phyloP scores from a whole-genome alignment of 2,888 invertebrate species.

The Nasonia oneida region DNA sequence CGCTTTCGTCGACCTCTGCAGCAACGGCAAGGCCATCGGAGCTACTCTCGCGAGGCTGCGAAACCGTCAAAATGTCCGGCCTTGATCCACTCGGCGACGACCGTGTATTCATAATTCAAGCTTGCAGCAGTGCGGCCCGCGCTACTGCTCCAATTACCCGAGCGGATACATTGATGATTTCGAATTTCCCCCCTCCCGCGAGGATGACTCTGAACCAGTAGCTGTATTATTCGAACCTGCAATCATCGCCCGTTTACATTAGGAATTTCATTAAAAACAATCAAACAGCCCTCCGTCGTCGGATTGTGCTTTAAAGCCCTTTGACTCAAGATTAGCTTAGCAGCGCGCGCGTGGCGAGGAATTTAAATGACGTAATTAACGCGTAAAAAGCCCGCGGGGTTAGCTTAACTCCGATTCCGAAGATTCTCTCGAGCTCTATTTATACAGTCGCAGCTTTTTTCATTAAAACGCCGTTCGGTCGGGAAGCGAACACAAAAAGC shows the following conservation, averaged over 20 bases:
- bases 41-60: slow-evolving; percentile 22
- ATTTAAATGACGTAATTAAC: not conserved
- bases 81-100: slow-evolving; percentile 54
- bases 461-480: too few relatives aligned
- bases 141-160: slow-evolving; percentile 21
- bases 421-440: too few relatives aligned
- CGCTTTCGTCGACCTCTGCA: slow-evolving; percentile 35
- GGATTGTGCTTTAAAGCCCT: not conserved
- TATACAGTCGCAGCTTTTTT: too few relatives aligned
- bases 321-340: not conserved
- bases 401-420: too few relatives aligned
- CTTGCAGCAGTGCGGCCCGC: not conserved
- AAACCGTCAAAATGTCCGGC: slow-evolving; percentile 44
- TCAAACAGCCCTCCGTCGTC: not conserved
- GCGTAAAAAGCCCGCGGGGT: not conserved
- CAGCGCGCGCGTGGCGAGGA: not conserved
- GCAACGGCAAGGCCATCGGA: slow-evolving; percentile 23
- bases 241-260: too few relatives aligned
- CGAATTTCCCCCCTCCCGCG: not conserved
- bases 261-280: not conserved
- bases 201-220: not conserved
- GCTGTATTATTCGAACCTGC: not conserved
- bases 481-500: too few relatives aligned
- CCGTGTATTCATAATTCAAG: slow-evolving; percentile 42
- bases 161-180: not conserved